phyloP scores from a whole-genome alignment of 2,113 vertebrate genomes.

The Vanacampus margaritifer region DNA sequence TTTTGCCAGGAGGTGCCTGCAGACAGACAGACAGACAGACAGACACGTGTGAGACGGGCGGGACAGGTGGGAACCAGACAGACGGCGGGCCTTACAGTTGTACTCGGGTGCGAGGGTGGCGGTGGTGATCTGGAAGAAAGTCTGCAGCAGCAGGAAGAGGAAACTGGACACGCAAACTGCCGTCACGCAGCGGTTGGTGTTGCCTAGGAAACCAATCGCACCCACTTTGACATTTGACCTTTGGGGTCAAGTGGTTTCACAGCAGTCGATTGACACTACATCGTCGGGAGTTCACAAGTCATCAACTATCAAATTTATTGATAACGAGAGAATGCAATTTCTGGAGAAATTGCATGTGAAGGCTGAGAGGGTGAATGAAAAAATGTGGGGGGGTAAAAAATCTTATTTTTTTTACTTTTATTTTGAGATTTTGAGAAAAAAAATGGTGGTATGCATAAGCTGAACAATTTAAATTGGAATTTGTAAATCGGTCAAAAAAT shows the following conservation, averaged over 20 bases:
- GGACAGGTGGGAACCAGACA: neutral
- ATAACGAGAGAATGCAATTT: too few species aligned
- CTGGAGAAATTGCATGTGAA: too few species aligned
- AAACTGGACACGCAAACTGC: conserved; percentile 85
- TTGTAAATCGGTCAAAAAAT: too few species aligned
- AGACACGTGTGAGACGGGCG: neutral
- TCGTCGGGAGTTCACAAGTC: too few species aligned
- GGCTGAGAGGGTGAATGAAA: too few species aligned
- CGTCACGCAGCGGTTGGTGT: conserved; percentile 82
- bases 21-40: neutral
- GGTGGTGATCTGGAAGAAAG: conserved; percentile 83
- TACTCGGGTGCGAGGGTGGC: conserved; percentile 72
- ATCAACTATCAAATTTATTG: too few species aligned
- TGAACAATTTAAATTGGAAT: too few species aligned
- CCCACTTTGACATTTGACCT: neutral
- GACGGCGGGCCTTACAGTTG: conserved; percentile 79
- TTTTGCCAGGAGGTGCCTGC: conserved; percentile 53
- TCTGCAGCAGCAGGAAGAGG: conserved; percentile 86
- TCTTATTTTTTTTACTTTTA: too few species aligned
- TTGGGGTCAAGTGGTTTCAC: neutral
- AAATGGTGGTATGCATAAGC: too few species aligned
- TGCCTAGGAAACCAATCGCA: conserved; percentile 65
- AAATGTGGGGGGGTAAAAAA: too few species aligned
- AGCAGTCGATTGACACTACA: too few species aligned
- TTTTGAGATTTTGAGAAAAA: too few species aligned